These are phyloP conservation scores for Etheostoma perlongum DNA, from an alignment of 2,797 vertebrate genomes.

Conservation along the genomic window DNA sequence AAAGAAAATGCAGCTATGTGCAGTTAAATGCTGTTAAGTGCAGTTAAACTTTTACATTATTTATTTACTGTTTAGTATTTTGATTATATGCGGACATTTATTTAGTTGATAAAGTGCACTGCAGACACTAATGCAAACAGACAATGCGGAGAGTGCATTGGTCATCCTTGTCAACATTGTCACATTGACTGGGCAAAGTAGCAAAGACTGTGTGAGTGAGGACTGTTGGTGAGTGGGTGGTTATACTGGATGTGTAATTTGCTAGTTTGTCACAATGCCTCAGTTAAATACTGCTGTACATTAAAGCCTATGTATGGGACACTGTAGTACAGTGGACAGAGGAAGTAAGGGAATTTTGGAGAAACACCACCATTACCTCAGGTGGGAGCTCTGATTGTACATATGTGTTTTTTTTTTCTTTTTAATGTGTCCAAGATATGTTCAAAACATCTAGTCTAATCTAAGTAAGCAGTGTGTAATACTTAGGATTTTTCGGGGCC, in stretches of 20 bases:
- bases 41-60: no score
- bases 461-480: no score
- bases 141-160: slow-evolving; percentile 16
- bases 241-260: slow-evolving; percentile 45
- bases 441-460: no score
- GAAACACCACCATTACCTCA: not conserved
- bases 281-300: slow-evolving; percentile 22
- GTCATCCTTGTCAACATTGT: slow-evolving; percentile 51
- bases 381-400: not conserved
- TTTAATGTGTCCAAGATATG: no score
- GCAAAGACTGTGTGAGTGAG: slow-evolving; percentile 51
- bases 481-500: no score
- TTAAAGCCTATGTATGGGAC: slow-evolving; percentile 8
- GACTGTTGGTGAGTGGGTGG: slow-evolving; percentile 54
- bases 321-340: not conserved
- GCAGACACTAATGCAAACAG: no score
- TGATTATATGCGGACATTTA: no score
- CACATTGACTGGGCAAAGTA: slow-evolving; percentile 59
- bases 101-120: no score
- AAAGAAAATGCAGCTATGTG: no score
- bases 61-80: no score
- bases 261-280: slow-evolving; percentile 43
- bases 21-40: no score
- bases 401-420: not conserved
- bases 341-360: not conserved